Evolutionary conservation across 2,888 invertebrate genomes (phyloP).

Genomic region (Agriopis marginaria): DNA sequence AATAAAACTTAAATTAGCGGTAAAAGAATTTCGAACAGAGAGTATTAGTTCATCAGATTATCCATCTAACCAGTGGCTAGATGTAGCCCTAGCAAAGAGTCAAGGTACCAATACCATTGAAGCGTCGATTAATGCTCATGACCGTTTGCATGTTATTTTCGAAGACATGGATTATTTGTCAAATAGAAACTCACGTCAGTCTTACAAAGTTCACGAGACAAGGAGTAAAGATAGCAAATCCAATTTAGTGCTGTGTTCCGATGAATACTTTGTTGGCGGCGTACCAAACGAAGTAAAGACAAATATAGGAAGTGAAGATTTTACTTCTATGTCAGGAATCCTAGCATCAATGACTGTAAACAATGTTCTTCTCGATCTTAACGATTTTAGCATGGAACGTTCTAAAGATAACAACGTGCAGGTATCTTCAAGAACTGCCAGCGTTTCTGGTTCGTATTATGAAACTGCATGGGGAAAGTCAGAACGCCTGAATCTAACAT

Average conservation of each 20-base stretch:
- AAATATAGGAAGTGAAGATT: conserved; percentile 54
- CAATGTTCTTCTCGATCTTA: conserved; percentile 64
- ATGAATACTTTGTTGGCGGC: conserved; percentile 74
- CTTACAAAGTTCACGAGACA: not conserved
- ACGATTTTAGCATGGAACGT: conserved; percentile 65
- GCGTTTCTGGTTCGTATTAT: conserved; percentile 75
- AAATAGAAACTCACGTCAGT: not conserved
- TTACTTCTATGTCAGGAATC: conserved; percentile 62
- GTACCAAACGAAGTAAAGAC: conserved; percentile 59
- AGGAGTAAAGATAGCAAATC: conserved; percentile 6
- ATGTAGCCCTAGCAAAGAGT: conserved; percentile 68
- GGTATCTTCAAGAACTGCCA: conserved; percentile 74
- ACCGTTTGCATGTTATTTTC: conserved; percentile 69
- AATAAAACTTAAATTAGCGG: conserved; percentile 68
- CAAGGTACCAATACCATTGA: conserved; percentile 71
- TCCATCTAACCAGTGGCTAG: conserved; percentile 73
- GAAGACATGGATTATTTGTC: conserved; percentile 33
- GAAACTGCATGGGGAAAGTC: conserved; percentile 76
- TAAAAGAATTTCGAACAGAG: conserved; percentile 64
- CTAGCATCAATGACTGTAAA: conserved; percentile 70
- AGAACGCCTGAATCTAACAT: conserved; percentile 72
- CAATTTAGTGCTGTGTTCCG: conserved; percentile 58
- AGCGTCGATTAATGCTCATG: conserved; percentile 69
- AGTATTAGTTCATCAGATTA: conserved; percentile 70
- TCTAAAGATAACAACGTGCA: conserved; percentile 64